Evolutionary conservation across 2,797 vertebrate genomes (phyloP).

Genomic region (Argyrosomus regius): DNA sequence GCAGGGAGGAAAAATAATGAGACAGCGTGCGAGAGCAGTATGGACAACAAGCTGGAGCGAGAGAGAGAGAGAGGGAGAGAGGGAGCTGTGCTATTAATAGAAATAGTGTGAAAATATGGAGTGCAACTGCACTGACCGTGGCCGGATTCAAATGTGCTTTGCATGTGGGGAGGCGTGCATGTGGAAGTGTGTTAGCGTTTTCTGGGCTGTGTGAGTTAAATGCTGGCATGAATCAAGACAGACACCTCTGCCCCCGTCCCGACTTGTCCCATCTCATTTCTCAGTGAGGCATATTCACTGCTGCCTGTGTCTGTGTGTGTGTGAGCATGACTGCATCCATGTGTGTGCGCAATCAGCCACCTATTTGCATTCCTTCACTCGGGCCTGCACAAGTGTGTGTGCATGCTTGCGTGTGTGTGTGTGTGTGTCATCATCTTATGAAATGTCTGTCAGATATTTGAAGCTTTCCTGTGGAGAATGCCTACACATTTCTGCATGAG

Average conservation of each 20-base stretch:
- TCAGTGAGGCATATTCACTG: conserved; percentile 54
- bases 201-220: conserved; percentile 58
- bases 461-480: conserved; percentile 59
- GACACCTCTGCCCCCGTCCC: conserved; percentile 59
- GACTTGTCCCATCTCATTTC: conserved; percentile 60
- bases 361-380: conserved; percentile 34
- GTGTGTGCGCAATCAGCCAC: conserved; percentile 41
- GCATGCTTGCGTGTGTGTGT: conserved; percentile 25
- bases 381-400: conserved; percentile 26
- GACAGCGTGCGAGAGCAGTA: conserved; percentile 36
- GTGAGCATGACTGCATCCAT: conserved; percentile 20
- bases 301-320: conserved; percentile 11
- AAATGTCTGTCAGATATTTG: conserved; percentile 66
- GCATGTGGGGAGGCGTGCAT: conserved; percentile 27
- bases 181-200: conserved; percentile 33
- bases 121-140: conserved; percentile 22
- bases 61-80: conserved; percentile 24
- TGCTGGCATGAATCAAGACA: conserved; percentile 63
- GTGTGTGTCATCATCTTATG: conserved; percentile 41
- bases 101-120: conserved; percentile 48
- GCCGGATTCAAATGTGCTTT: conserved; percentile 24
- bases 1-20: conserved; percentile 52
- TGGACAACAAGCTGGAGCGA: conserved; percentile 38
- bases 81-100: conserved; percentile 60
- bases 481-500: conserved; percentile 73